Percentiles rank a stretch among this genome's conserved stretches.
These are phyloP conservation scores for Brachycybe producta DNA, from an alignment of 2,888 invertebrate genomes.

Conservation along the genomic window DNA sequence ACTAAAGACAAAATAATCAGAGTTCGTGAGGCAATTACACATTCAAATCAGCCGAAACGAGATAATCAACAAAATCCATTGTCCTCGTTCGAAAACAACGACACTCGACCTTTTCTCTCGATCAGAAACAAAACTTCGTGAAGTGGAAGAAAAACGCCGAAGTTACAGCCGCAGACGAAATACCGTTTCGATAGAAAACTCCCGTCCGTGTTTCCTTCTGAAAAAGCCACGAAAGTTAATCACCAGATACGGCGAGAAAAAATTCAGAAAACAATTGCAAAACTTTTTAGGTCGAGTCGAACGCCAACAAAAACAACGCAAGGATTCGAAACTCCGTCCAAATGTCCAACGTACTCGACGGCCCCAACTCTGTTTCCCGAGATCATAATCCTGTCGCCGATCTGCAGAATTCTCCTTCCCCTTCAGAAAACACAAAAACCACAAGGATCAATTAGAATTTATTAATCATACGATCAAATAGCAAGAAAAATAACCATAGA, in stretches of 20 bases:
- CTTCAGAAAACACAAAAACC: not conserved
- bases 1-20: too few relatives aligned
- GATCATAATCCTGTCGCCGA: not conserved
- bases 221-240: too few relatives aligned
- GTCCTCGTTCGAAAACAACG: too few relatives aligned
- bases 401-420: not conserved
- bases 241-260: not conserved
- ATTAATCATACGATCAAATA: too few relatives aligned
- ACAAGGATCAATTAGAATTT: not conserved
- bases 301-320: slow-evolving; percentile 10
- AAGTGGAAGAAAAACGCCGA: slow-evolving; percentile 7
- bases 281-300: not conserved
- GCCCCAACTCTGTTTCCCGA: slow-evolving; percentile 2
- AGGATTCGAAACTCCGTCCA: not conserved
- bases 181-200: not conserved
- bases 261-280: not conserved
- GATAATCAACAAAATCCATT: too few relatives aligned
- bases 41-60: too few relatives aligned
- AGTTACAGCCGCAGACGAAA: slow-evolving; percentile 1
- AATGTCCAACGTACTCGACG: slow-evolving; percentile 9
- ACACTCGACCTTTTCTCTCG: too few relatives aligned
- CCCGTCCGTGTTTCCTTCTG: slow-evolving; percentile 5
- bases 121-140: slow-evolving; percentile 1
- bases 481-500: too few relatives aligned
- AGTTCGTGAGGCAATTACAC: too few relatives aligned